Evolutionary conservation across 2,888 invertebrate genomes (phyloP).

Genomic region (Xestia c-nigrum): DNA sequence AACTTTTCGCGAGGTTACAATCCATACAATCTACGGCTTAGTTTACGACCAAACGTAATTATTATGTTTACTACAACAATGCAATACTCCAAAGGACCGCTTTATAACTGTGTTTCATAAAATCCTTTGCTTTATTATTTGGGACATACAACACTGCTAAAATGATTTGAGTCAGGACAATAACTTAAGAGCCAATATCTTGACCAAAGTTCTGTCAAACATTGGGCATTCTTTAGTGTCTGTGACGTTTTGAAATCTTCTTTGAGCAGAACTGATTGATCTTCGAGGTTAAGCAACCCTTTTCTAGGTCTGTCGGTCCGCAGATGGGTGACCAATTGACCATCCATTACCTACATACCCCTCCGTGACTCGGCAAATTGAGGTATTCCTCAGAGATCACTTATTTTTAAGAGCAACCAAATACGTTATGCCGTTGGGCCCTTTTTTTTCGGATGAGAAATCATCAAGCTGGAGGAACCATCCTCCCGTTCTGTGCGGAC

Average conservation of each 20-base stretch:
- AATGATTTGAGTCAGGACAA: constrained; percentile 39
- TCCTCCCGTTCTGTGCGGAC: too few relatives aligned
- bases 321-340: not conserved
- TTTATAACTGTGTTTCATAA: not conserved
- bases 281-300: not conserved
- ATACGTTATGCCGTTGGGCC: too few relatives aligned
- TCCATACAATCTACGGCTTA: not conserved
- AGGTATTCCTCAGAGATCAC: too few relatives aligned
- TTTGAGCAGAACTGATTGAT: not conserved
- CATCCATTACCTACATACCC: not conserved
- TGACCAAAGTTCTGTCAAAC: not conserved
- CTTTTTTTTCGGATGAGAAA: too few relatives aligned
- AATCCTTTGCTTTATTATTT: constrained; percentile 14
- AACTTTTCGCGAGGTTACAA: not conserved
- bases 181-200: constrained; percentile 23
- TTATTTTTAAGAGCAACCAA: too few relatives aligned
- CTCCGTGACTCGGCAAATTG: not conserved
- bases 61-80: not conserved
- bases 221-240: not conserved
- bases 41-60: constrained; percentile 31
- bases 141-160: constrained; percentile 21
- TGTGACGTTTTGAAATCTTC: not conserved
- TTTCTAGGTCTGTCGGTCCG: not conserved
- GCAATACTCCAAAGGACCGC: constrained; percentile 1
- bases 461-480: too few relatives aligned